Conservation (phyloP, 2,797 vertebrate genomes). For the Enteromius argenteus region DNA sequence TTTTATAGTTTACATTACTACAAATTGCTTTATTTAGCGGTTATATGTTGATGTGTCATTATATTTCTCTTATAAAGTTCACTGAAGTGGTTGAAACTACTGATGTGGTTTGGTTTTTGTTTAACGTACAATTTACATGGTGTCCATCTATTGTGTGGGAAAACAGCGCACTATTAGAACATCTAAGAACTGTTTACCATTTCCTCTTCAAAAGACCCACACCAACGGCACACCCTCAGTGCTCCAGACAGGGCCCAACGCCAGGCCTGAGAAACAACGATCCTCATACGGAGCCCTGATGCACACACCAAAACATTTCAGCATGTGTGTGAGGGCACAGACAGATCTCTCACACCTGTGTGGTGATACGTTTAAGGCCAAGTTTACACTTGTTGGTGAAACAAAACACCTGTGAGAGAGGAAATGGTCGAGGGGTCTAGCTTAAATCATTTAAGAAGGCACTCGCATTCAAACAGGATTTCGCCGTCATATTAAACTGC, state of each 20-base stretch:
- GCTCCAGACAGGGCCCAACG: not conserved
- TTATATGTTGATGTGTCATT: not conserved
- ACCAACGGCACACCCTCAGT: not conserved
- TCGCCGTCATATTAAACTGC: not conserved
- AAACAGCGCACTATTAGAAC: not conserved
- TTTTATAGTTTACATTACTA: not conserved
- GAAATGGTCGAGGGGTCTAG: not conserved
- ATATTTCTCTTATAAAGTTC: not conserved
- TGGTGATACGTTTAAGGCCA: not conserved
- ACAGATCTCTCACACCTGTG: slow-evolving; percentile 1
- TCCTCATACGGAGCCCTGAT: not conserved
- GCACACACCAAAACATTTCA: not conserved
- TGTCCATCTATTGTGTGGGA: not conserved
- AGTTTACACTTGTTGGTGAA: slow-evolving; percentile 25
- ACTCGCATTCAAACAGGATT: not conserved
- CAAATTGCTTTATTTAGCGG: not conserved
- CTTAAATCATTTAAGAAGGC: not conserved
- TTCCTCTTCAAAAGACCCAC: slow-evolving; percentile 15
- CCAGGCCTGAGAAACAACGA: not conserved
- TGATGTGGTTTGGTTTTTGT: slow-evolving; percentile 35
- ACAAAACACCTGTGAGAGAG: slow-evolving; percentile 25
- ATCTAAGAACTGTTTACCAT: not conserved
- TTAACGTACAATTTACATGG: not conserved
- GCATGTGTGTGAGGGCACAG: not conserved
- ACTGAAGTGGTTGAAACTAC: slow-evolving; percentile 19